Evolutionary conservation across 2,888 invertebrate genomes (phyloP).

Genomic region (Cepaea hortensis): DNA sequence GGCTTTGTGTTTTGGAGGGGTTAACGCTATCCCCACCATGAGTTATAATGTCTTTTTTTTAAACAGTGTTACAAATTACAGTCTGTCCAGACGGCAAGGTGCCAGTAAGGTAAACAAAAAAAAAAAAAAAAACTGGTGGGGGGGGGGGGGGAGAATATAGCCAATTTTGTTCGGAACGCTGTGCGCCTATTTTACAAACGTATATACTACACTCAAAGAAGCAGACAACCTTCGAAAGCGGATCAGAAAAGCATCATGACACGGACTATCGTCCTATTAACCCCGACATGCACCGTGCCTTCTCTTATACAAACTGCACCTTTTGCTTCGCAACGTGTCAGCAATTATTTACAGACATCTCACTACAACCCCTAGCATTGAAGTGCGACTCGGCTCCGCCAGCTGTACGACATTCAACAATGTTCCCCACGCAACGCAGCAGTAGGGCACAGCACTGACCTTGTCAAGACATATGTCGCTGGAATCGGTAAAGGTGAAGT

Average conservation of each 20-base stretch:
- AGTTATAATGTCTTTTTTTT: no score
- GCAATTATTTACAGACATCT: slow-evolving; percentile 21
- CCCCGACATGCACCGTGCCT: not conserved
- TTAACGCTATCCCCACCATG: not conserved
- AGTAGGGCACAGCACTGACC: slow-evolving; percentile 1
- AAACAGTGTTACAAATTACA: no score
- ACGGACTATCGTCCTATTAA: not conserved
- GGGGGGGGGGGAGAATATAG: no score
- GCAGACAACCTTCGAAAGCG: not conserved
- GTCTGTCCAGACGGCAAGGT: no score
- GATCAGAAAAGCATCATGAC: not conserved
- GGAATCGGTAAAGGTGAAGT: slow-evolving; percentile 26
- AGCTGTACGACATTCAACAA: not conserved
- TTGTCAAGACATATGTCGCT: slow-evolving; percentile 8
- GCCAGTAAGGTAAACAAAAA: no score
- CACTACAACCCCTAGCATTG: not conserved
- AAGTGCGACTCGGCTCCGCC: slow-evolving; percentile 17
- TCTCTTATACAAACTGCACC: not conserved
- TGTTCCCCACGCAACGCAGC: not conserved
- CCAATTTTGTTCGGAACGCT: no score
- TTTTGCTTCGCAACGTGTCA: not conserved
- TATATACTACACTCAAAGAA: not conserved
- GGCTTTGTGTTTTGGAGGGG: not conserved
- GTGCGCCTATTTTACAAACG: no score
- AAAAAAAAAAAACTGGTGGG: no score